Conservation (phyloP, 1,140 invertebrate species). For the Penaeus chinensis region DNA sequence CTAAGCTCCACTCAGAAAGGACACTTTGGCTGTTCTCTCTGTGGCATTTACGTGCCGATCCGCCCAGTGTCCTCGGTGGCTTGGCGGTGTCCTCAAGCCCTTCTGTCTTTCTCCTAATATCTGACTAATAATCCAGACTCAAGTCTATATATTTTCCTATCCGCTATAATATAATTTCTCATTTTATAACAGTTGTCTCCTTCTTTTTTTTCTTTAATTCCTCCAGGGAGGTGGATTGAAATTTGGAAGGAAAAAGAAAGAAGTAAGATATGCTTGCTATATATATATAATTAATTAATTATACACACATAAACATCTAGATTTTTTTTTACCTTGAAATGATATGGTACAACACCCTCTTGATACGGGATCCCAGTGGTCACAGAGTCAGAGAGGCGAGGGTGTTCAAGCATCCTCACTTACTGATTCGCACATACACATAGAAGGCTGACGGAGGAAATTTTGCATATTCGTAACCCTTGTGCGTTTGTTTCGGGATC, state of each 20-base stretch:
- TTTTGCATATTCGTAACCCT: too few relatives aligned
- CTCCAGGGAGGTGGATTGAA: conserved; percentile 63
- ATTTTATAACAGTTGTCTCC: conserved; percentile 46
- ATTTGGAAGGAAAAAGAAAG: conserved; percentile 80
- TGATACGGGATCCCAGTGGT: too few relatives aligned
- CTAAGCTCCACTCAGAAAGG: too few relatives aligned
- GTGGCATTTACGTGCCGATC: not conserved
- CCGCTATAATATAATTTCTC: not conserved
- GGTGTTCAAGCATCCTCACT: too few relatives aligned
- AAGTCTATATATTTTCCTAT: conserved; percentile 7
- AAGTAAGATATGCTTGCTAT: conserved; percentile 77
- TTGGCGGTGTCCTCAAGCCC: too few relatives aligned
- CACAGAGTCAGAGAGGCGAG: too few relatives aligned
- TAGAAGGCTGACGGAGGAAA: too few relatives aligned
- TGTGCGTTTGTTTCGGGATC: too few relatives aligned
- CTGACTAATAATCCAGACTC: not conserved
- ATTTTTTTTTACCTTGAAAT: too few relatives aligned
- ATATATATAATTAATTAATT: conserved; percentile 16
- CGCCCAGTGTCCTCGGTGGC: conserved; percentile 34
- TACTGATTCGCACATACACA: too few relatives aligned
- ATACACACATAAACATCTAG: not conserved
- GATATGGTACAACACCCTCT: too few relatives aligned
- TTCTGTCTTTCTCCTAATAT: not conserved
- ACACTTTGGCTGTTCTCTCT: not conserved
- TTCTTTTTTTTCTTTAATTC: conserved; percentile 39